phyloP scores from a whole-genome alignment of 2,113 vertebrate genomes.

The Anthoscopus minutus region DNA sequence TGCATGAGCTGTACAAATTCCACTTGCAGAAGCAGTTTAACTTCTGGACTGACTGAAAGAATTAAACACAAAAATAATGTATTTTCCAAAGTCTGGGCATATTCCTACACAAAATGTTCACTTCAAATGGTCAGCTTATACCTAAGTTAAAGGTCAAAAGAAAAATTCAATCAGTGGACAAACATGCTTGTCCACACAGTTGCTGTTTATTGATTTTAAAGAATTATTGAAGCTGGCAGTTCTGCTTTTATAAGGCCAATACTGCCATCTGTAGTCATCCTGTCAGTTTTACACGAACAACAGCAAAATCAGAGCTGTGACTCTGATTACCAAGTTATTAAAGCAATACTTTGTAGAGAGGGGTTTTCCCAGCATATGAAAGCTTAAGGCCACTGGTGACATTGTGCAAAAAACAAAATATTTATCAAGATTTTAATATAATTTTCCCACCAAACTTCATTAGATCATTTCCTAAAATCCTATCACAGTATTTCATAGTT shows the following conservation, averaged over 20 bases:
- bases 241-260: not conserved
- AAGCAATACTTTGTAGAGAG: not conserved
- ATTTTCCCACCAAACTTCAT: not conserved
- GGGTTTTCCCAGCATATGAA: not conserved
- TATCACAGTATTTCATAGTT: not conserved
- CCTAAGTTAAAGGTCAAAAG: not conserved
- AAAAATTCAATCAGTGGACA: not conserved
- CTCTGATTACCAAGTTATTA: not conserved
- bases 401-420: not conserved
- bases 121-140: not conserved
- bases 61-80: not conserved
- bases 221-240: not conserved
- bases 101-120: not conserved
- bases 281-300: not conserved
- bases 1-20: not conserved
- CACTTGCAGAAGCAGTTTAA: not conserved
- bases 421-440: not conserved
- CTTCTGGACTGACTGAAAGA: not conserved
- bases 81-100: not conserved
- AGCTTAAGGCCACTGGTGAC: not conserved
- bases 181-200: not conserved
- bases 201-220: not conserved
- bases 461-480: not conserved
- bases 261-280: constrained; percentile 17
- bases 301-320: not conserved